Conservation (phyloP, 2,888 invertebrate genomes). For the Ditula angustiorana region DNA sequence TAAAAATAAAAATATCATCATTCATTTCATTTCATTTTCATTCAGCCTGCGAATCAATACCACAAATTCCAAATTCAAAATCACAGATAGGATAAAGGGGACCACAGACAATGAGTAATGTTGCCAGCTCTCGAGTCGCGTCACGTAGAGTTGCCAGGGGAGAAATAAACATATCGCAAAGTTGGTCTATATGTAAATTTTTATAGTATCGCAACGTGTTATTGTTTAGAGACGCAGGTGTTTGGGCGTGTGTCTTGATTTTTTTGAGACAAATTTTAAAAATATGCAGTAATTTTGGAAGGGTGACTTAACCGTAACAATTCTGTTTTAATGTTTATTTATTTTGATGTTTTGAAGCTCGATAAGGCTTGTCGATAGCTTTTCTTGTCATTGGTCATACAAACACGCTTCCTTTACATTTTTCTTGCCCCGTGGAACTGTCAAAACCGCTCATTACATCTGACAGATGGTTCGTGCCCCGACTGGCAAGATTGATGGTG, state of each 20-base stretch:
- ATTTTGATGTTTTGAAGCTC: too few species aligned
- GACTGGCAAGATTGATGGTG: constrained; percentile 58
- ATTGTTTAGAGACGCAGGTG: constrained; percentile 37
- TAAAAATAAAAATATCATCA: too few species aligned
- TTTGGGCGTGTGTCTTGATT: constrained; percentile 6
- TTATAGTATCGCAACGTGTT: constrained; percentile 17
- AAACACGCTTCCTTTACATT: constrained; percentile 5
- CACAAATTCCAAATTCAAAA: constrained; percentile 16
- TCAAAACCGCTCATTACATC: constrained; percentile 58
- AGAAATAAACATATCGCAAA: constrained; percentile 34
- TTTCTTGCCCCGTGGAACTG: constrained; percentile 48
- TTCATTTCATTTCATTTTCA: too few species aligned
- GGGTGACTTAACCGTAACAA: neutral
- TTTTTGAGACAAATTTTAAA: constrained; percentile 7
- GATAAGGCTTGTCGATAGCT: too few species aligned
- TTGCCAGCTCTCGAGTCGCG: constrained; percentile 29
- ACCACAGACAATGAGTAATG: constrained; percentile 31
- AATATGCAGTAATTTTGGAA: neutral
- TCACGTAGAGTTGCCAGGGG: constrained; percentile 43
- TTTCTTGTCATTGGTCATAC: too few species aligned
- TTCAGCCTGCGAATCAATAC: too few species aligned
- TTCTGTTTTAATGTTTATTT: too few species aligned
- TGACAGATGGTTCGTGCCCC: constrained; percentile 62
- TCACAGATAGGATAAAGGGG: constrained; percentile 10
- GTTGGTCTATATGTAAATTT: constrained; percentile 38